Base-by-base conservation (phyloP, 2,888 invertebrate species). In the Mactromeris polynyma region DNA sequence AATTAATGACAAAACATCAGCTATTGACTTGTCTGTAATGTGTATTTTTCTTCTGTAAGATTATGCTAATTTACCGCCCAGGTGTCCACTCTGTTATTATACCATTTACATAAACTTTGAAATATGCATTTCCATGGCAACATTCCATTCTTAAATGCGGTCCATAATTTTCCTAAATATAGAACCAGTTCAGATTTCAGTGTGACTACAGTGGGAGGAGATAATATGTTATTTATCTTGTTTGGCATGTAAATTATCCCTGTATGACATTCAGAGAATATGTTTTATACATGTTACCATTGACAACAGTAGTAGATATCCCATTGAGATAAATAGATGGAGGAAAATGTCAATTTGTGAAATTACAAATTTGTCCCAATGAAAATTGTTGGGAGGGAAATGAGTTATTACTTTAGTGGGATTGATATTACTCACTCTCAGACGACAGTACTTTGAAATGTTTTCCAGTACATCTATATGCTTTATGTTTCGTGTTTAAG, bases 181-280 rank as follows among this genome's bases (percentile, higher is more conserved):
- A 33, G 73, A 26, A 33, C 7, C 2, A 17, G 58, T n/a, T 58
- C 26, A 17, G n/a, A 58, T 58, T 73, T 73, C 6, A 31, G 26
- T 33, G 33, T 33, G 17, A 21, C 36, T 73, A 73, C 31, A 73
- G 73, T 73, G 36, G 73, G 73, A 36, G 73, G 73, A 21, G 36
- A 73, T 73, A 33, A 73, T 26, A 26, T n/a, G 36, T 73, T 73
- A 73, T 36, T 69, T 73, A 33, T 73, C 33, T 73, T 2, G 33
- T 36, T 36, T 73, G 73, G 73, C 73, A 73, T 73, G 73, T 73
- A 73, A 73, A 73, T 73, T 36, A 73, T 73, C 73, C 73, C 73
- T 73, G 73, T 11, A 17, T 73, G 73, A 73, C 73, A 73, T 73
- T 73, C 33, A 17, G 33, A 36, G 73, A 73, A 17, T 36, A 36